phyloP scores from a whole-genome alignment of 2,113 vertebrate species.

The Chlorodrepanis virens region DNA sequence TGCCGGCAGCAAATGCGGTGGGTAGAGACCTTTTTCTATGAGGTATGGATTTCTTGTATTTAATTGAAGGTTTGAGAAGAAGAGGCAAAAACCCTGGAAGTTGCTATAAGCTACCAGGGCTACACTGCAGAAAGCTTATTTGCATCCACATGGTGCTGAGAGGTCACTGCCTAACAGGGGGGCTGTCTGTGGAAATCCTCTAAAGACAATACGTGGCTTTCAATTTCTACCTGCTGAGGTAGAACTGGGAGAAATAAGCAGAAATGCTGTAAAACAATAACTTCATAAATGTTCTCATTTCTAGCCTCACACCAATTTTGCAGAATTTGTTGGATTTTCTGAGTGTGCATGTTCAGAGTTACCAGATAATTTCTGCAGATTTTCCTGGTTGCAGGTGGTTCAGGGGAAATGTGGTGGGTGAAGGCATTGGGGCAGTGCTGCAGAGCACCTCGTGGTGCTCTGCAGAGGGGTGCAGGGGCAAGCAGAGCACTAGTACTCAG shows the following conservation, averaged over 20 bases:
- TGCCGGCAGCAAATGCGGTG: fast-evolving
- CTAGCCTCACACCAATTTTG: not conserved
- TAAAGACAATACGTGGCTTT: no score
- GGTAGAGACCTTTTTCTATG: not conserved
- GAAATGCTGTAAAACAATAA: not conserved
- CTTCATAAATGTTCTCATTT: not conserved
- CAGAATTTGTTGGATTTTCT: not conserved
- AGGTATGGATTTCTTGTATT: not conserved
- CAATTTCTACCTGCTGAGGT: not conserved
- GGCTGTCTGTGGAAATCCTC: not conserved
- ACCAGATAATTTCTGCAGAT: not conserved
- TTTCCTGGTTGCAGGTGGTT: not conserved
- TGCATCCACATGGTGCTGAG: not conserved
- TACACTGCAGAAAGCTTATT: not conserved
- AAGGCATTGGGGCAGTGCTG: not conserved
- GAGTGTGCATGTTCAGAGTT: not conserved
- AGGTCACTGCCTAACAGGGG: not conserved
- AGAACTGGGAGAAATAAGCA: not conserved
- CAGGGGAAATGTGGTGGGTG: fast-evolving
- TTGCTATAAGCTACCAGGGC: not conserved
- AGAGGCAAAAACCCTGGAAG: not conserved
- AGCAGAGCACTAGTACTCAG: not conserved
- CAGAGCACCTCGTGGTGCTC: fast-evolving
- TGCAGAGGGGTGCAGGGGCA: not conserved
- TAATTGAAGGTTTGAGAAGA: not conserved